These are phyloP conservation scores for Drosophila pseudoananassae DNA, from an alignment of 1,140 invertebrate genomes.

Conservation along the genomic window DNA sequence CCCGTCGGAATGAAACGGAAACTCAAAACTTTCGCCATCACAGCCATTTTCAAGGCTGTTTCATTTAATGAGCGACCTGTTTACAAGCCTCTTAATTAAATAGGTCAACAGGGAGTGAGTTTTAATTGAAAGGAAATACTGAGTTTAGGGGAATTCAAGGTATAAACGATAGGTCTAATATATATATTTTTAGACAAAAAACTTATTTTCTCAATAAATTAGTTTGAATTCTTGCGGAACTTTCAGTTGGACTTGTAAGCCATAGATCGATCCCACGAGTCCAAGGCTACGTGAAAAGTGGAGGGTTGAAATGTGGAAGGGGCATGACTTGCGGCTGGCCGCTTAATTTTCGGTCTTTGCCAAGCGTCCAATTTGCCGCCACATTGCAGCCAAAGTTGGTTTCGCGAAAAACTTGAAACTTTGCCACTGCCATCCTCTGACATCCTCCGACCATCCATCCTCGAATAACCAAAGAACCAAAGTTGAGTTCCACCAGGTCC, in stretches of 20 bases:
- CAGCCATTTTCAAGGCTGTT: not conserved
- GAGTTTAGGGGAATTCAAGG: too few relatives aligned
- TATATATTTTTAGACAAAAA: too few relatives aligned
- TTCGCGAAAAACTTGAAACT: conserved; percentile 61
- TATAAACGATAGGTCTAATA: too few relatives aligned
- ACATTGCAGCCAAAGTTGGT: conserved; percentile 68
- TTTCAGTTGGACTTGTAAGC: not conserved
- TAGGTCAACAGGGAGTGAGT: not conserved
- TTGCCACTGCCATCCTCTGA: conserved; percentile 27
- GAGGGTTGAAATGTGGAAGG: not conserved
- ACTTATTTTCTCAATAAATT: not conserved
- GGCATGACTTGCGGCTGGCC: conserved; percentile 58
- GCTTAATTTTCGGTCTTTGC: conserved; percentile 68
- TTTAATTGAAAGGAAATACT: not conserved
- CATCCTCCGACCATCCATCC: conserved; percentile 7
- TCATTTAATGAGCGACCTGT: conserved; percentile 1
- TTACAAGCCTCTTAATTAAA: conserved; percentile 5
- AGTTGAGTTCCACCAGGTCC: conserved; percentile 11
- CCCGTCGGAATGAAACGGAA: conserved; percentile 9
- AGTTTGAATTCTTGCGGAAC: not conserved
- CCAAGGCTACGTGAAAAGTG: too few relatives aligned
- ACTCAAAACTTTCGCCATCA: not conserved
- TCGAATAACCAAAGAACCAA: conserved; percentile 4
- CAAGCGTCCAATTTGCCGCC: conserved; percentile 76
- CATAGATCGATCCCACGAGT: too few relatives aligned